Evolutionary conservation across 1,140 invertebrate genomes (phyloP).

Genomic region (Liolophura sinensis): DNA sequence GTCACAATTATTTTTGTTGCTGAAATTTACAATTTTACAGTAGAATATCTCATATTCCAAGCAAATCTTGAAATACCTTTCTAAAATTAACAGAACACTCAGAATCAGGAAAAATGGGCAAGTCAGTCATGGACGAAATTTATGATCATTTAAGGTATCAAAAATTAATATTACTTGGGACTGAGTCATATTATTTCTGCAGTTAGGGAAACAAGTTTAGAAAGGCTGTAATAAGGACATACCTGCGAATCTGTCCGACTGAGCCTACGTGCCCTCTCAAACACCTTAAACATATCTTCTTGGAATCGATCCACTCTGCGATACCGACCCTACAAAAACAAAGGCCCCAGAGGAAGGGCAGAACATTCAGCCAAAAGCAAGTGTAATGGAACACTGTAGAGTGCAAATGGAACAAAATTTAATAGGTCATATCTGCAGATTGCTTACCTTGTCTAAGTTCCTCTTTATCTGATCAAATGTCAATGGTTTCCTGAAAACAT

Average conservation of each 20-base stretch:
- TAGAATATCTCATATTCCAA: no score
- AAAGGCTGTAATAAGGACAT: slow-evolving; percentile 1
- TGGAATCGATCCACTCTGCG: slow-evolving; percentile 93
- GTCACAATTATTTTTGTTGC: no score
- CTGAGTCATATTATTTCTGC: not conserved
- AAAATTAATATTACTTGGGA: no score
- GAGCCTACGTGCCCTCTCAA: slow-evolving; percentile 84
- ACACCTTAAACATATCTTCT: slow-evolving; percentile 92
- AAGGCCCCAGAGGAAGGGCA: not conserved
- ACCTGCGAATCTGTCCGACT: slow-evolving; percentile 83
- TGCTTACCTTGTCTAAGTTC: slow-evolving; percentile 60
- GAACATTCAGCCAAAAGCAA: not conserved
- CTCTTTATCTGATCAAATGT: slow-evolving; percentile 63
- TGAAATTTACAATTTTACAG: no score
- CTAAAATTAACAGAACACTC: no score
- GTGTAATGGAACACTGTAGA: not conserved
- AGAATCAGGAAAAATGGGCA: no score
- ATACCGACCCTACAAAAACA: slow-evolving; percentile 74
- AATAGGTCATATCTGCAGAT: not conserved
- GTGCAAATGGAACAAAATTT: not conserved
- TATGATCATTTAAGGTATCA: no score
- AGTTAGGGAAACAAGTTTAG: not conserved
- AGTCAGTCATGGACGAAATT: no score
- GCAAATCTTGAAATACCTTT: no score
- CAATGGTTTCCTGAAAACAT: slow-evolving; percentile 50